Evolutionary conservation across 2,797 vertebrate species (phyloP), one percentile per base, ranked within the genome.

Genomic region (Fringilla coelebs): DNA sequence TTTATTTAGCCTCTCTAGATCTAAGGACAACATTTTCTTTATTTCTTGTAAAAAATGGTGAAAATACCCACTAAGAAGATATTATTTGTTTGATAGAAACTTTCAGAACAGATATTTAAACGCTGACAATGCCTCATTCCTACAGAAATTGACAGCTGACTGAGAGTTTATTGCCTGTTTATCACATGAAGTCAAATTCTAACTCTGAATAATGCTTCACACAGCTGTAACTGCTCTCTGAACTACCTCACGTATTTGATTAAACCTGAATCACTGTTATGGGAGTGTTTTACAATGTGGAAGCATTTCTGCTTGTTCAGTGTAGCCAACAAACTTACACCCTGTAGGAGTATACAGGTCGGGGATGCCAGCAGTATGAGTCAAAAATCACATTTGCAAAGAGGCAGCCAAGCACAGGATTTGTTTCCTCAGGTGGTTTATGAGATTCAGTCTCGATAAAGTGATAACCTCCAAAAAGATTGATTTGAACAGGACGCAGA

Each of bases 111-210:
- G 22, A 91, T 80, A 46, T 91, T 93, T 63, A 85, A 85, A 60
- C 20, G 68, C 82, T 93, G 60, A 10, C 3, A 26, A 51, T 70
- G 62, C 25, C 43, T 88, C 76, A 70, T 78, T 81, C 72, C 85
- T 78, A 46, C n/a, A 58, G 62, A 68, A 85, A 86, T 41, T 91
- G 85, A 88, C 80, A 78, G 79, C 54, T 75, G 66, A 80, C 58
- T 83, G 65, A 29, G 61, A 72, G 38, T 88, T 94, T 88, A 91
- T 93, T 91, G 89, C 83, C 83, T 88, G 70, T 43, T 86, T 94
- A 94, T 90, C 82, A 58, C 43, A 75, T 22, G 6, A 84, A 83
- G 66, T 88, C 55, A 75, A 58, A 94, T 62, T 58, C 85, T 77
- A 78, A 46, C 65, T 32, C 88, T 48, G 58, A 91, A 29, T 81